Percentiles rank a stretch among this genome's conserved stretches.
These are phyloP conservation scores for Caenorhabditis brenneri DNA, from an alignment of 1,140 invertebrate genomes.

Conservation along the genomic window DNA sequence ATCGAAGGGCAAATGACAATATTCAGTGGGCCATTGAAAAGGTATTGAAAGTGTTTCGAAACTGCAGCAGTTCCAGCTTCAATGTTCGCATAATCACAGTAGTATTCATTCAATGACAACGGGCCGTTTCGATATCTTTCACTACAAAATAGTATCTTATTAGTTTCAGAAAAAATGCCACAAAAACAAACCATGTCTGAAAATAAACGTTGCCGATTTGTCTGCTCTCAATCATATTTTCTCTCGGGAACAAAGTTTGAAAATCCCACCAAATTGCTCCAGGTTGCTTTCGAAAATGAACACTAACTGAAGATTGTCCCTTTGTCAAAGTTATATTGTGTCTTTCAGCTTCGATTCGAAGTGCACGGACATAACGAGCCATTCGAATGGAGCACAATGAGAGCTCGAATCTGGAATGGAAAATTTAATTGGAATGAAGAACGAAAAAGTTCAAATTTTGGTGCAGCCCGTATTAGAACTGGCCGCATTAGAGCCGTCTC, in stretches of 20 bases:
- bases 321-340: no score
- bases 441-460: no score
- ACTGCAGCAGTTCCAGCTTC: not conserved
- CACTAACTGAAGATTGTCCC: no score
- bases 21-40: not conserved
- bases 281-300: no score
- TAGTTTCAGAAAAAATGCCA: no score
- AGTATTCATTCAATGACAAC: not conserved
- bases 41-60: not conserved
- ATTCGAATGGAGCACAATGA: no score
- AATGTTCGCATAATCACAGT: not conserved
- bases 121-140: not conserved
- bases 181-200: not conserved
- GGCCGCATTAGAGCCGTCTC: no score
- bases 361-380: no score
- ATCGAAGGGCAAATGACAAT: not conserved
- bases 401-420: no score
- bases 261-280: not conserved
- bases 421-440: no score
- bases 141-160: not conserved
- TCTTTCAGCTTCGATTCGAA: no score
- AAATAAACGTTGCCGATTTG: not conserved
- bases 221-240: not conserved
- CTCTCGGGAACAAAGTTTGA: not conserved
- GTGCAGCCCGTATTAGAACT: no score